phyloP scores from a whole-genome alignment of 2,888 invertebrate genomes.

The Hyles lineata region DNA sequence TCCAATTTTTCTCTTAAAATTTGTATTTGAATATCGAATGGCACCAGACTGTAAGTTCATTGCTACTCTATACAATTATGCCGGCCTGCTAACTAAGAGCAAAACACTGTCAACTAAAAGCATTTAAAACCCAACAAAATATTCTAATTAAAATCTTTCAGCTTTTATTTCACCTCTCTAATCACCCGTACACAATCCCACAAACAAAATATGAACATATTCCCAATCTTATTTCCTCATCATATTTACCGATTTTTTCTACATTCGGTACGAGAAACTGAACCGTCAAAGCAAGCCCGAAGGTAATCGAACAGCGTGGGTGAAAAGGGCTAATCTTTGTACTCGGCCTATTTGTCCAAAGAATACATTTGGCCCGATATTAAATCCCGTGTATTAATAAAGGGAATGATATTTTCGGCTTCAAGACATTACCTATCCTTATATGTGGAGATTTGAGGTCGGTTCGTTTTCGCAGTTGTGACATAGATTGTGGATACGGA shows the following conservation, averaged over 20 bases:
- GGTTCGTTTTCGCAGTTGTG: background rate
- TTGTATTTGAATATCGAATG: too few relatives aligned
- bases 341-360: constrained; percentile 8
- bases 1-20: too few relatives aligned
- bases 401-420: constrained; percentile 5
- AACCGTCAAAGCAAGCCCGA: background rate
- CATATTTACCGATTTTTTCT: background rate
- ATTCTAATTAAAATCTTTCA: too few relatives aligned
- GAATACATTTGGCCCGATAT: constrained; percentile 19
- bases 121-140: too few relatives aligned
- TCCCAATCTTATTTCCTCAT: background rate
- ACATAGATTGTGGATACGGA: background rate
- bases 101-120: too few relatives aligned
- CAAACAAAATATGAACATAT: background rate
- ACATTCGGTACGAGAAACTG: background rate
- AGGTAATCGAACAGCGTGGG: constrained; percentile 22
- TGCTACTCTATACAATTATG: too few relatives aligned
- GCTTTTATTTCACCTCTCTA: too few relatives aligned
- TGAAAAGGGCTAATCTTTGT: constrained; percentile 20
- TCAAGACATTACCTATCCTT: background rate
- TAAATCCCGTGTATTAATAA: constrained; percentile 22
- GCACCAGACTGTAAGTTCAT: too few relatives aligned
- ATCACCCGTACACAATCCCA: background rate
- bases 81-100: too few relatives aligned
- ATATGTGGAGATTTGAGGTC: background rate